A percentile compares a stretch with the other conserved stretches of the same genome.
These are phyloP conservation scores for Vulpes ferrilata DNA, from an alignment of 2,113 vertebrate genomes.

Conservation along the genomic window DNA sequence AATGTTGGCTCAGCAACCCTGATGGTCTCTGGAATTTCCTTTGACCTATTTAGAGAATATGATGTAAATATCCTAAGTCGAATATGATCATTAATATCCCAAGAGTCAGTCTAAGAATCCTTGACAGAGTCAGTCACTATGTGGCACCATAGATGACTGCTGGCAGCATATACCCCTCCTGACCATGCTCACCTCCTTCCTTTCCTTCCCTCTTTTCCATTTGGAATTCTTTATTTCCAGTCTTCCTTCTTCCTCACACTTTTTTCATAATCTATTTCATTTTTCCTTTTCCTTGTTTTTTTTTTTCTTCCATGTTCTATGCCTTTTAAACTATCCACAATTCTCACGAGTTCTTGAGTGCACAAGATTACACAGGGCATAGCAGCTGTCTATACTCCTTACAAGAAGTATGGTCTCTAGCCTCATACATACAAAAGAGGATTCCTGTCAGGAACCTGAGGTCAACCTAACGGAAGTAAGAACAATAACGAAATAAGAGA, in stretches of 20 bases:
- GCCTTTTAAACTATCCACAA: background rate
- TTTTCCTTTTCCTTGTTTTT: background rate
- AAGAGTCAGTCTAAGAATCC: background rate
- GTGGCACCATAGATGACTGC: rapidly evolving
- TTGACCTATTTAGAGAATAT: background rate
- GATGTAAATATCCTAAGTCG: background rate
- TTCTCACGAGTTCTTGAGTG: background rate
- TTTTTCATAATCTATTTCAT: background rate
- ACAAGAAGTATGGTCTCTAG: background rate
- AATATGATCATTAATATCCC: background rate
- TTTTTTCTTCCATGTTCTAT: background rate
- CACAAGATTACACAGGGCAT: background rate
- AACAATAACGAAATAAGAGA: background rate
- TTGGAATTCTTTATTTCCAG: background rate
- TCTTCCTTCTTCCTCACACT: background rate
- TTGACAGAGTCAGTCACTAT: background rate
- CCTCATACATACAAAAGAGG: background rate
- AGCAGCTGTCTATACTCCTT: background rate
- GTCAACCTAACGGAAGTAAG: background rate
- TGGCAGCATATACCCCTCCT: background rate
- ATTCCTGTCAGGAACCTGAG: background rate
- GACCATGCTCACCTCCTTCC: background rate
- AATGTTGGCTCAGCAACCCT: background rate
- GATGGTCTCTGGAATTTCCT: background rate
- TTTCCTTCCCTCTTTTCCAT: no score